Percentiles rank a stretch among this genome's conserved stretches.
Evolutionary conservation across 92 coral and sea anemone species (phyloP).

Genomic region (Nematostella vectensis): DNA sequence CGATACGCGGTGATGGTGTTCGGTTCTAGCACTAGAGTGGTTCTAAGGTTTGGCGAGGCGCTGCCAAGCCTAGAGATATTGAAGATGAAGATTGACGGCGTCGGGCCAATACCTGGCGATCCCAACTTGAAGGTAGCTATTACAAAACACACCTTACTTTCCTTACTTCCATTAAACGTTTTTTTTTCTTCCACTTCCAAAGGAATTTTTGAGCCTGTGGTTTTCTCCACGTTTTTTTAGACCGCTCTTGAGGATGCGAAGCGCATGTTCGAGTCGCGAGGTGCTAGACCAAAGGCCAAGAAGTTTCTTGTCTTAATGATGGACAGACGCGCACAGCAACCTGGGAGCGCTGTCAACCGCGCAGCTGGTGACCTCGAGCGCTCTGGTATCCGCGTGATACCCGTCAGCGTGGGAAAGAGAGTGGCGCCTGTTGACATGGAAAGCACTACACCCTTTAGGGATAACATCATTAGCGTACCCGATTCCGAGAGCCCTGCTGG

Average conservation of each 20-base stretch:
- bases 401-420: conserved; percentile 38
- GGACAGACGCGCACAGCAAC: conserved; percentile 32
- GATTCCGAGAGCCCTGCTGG: conserved; percentile 40
- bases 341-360: conserved; percentile 2
- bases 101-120: conserved; percentile 6
- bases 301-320: conserved; percentile 57
- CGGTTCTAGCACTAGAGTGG: conserved; percentile 44
- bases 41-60: conserved; percentile 54
- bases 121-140: conserved; percentile 14
- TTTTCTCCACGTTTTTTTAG: no score
- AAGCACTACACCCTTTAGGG: conserved; percentile 25
- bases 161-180: no score
- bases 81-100: conserved; percentile 21
- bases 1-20: conserved; percentile 68
- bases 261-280: conserved; percentile 46
- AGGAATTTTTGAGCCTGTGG: no score
- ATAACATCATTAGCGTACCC: conserved; percentile 49
- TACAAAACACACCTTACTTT: no score
- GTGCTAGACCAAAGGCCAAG: conserved; percentile 46
- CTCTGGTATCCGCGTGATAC: conserved; percentile 46
- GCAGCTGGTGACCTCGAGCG: conserved; percentile 27
- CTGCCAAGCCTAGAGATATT: conserved; percentile 24
- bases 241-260: conserved; percentile 32
- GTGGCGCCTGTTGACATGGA: conserved; percentile 18
- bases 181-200: no score